These are phyloP conservation scores for Hydrophis major DNA, from an alignment of 2,797 vertebrate species.

Conservation along the genomic window DNA sequence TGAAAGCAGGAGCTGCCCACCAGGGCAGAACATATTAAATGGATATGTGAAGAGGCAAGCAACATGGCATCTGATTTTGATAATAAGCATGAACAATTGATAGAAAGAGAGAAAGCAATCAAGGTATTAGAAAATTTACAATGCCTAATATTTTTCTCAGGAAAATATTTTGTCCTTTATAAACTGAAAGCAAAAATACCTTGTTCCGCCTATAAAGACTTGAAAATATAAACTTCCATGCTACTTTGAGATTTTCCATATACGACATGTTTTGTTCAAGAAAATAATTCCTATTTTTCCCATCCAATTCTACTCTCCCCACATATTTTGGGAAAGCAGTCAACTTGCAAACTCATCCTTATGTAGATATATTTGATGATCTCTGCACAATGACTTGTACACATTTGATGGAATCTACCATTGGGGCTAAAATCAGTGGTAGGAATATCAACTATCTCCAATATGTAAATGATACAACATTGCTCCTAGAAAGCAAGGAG, in stretches of 20 bases:
- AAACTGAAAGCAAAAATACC: background rate
- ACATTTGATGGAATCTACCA: background rate
- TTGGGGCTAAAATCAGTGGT: no score
- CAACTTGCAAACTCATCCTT: background rate
- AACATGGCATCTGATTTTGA: constrained; percentile 56
- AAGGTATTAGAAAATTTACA: background rate
- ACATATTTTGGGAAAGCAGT: background rate
- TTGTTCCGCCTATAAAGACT: background rate
- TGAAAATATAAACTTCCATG: background rate
- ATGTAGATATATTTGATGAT: background rate
- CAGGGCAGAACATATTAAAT: constrained; percentile 69
- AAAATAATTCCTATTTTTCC: background rate
- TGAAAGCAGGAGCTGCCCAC: constrained; percentile 75
- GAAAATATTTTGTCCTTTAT: background rate
- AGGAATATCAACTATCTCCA: no score
- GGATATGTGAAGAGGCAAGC: constrained; percentile 67
- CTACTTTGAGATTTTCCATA: background rate
- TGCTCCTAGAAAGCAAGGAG: background rate
- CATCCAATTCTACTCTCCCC: background rate
- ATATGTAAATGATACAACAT: no score
- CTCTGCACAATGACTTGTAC: background rate
- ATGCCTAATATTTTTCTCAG: background rate
- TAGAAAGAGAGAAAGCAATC: constrained; percentile 25
- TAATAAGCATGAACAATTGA: constrained; percentile 51
- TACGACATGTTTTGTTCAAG: background rate